phyloP scores from a whole-genome alignment of 2,888 invertebrate species.

The Girardia tigrina region DNA sequence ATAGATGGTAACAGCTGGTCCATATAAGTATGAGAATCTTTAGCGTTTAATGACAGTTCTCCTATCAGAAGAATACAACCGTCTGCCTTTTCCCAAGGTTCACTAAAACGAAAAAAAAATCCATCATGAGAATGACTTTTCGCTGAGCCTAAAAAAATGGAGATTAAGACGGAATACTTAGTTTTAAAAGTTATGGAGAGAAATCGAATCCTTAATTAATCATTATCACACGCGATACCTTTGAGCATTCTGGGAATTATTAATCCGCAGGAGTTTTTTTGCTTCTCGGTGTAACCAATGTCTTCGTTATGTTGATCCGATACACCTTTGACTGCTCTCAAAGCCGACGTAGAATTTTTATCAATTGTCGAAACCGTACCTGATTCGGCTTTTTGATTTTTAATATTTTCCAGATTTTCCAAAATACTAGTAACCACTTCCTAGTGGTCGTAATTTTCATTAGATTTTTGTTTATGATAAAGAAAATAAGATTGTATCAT shows the following conservation, averaged over 20 bases:
- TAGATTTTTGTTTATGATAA: too few relatives aligned
- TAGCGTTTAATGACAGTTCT: constrained; percentile 49
- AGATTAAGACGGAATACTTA: neutral
- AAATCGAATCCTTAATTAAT: neutral
- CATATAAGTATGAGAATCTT: constrained; percentile 43
- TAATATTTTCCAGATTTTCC: neutral
- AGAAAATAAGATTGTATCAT: too few relatives aligned
- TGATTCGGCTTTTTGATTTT: neutral
- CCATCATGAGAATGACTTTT: constrained; percentile 51
- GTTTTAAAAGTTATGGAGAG: too few relatives aligned
- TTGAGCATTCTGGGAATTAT: constrained; percentile 54
- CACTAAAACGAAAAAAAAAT: constrained; percentile 51
- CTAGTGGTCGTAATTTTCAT: too few relatives aligned
- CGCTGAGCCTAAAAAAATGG: neutral
- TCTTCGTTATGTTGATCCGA: constrained; percentile 9
- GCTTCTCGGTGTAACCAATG: constrained; percentile 37
- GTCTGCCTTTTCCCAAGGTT: constrained; percentile 55
- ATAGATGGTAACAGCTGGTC: constrained; percentile 49
- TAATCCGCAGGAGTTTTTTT: constrained; percentile 54
- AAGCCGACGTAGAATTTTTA: neutral
- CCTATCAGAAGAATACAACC: constrained; percentile 52
- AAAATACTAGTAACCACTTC: neutral
- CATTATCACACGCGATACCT: constrained; percentile 38
- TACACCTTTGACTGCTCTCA: neutral
- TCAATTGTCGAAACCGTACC: neutral